phyloP scores from a whole-genome alignment of 2,113 vertebrate genomes.

The Myanophis thanlyinensis region DNA sequence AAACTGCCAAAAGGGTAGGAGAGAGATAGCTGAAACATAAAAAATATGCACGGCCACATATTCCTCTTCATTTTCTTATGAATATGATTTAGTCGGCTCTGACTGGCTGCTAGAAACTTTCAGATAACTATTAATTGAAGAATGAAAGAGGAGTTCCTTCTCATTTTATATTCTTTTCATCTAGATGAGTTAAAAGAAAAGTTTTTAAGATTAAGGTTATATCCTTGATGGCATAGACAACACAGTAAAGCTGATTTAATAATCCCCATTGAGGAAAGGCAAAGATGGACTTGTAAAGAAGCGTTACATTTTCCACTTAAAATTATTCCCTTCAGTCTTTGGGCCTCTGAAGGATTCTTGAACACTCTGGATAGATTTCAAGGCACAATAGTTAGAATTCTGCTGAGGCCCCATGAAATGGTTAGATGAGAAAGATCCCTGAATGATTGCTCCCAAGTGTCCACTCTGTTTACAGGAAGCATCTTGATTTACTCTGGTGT shows the following conservation, averaged over 20 bases:
- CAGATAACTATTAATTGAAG: neutral
- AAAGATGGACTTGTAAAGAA: neutral
- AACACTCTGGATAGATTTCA: neutral
- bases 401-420: neutral
- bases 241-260: neutral
- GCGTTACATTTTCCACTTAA: neutral
- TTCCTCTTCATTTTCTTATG: neutral
- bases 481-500: neutral
- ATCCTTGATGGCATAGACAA: neutral
- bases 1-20: neutral
- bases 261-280: neutral
- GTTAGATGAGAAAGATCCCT: neutral
- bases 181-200: neutral
- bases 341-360: neutral
- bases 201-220: neutral
- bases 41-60: neutral
- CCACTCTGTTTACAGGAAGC: neutral
- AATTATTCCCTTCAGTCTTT: neutral
- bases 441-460: neutral
- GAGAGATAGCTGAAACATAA: neutral
- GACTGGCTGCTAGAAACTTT: neutral
- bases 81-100: neutral
- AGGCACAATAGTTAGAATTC: neutral
- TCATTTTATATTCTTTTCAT: neutral
- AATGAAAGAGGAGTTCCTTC: neutral